Conservation (phyloP, 2,113 vertebrate genomes). For the Syngnathus typhle region DNA sequence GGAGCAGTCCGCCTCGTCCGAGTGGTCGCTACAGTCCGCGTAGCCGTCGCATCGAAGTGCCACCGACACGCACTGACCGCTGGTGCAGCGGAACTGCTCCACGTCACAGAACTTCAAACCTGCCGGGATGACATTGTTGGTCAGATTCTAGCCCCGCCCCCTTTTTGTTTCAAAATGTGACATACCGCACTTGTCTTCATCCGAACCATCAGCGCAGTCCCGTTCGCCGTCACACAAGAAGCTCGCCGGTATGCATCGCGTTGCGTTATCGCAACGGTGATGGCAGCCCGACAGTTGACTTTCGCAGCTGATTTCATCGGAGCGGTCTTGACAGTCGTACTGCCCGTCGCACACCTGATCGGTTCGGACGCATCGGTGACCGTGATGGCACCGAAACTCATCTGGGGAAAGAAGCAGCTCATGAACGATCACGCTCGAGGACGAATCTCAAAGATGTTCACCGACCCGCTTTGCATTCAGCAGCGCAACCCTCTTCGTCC, state of each 20-base stretch:
- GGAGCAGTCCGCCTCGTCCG: conserved; percentile 77
- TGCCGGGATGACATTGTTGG: conserved; percentile 20
- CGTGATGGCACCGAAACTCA: conserved; percentile 62
- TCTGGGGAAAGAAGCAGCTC: conserved; percentile 18
- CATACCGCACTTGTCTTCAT: conserved; percentile 75
- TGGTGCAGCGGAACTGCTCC: conserved; percentile 69
- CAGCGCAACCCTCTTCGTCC: conserved; percentile 54
- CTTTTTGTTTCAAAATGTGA: background rate
- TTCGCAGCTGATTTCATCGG: conserved; percentile 76
- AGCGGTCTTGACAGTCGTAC: conserved; percentile 75
- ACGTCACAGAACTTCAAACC: conserved; percentile 60
- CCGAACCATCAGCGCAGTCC: conserved; percentile 76
- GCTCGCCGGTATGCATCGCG: conserved; percentile 74
- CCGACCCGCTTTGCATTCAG: conserved; percentile 44
- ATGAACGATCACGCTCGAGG: background rate
- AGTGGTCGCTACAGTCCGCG: conserved; percentile 78
- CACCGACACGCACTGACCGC: conserved; percentile 77
- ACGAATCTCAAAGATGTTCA: no score
- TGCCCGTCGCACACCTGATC: conserved; percentile 76
- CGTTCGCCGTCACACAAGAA: conserved; percentile 80
- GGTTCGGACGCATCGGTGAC: conserved; percentile 69
- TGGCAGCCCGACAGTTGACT: conserved; percentile 59
- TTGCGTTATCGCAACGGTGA: conserved; percentile 71
- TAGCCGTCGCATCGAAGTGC: conserved; percentile 80
- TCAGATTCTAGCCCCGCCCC: background rate